phyloP scores from a whole-genome alignment of 2,888 invertebrate genomes.

The Tipula unca region DNA sequence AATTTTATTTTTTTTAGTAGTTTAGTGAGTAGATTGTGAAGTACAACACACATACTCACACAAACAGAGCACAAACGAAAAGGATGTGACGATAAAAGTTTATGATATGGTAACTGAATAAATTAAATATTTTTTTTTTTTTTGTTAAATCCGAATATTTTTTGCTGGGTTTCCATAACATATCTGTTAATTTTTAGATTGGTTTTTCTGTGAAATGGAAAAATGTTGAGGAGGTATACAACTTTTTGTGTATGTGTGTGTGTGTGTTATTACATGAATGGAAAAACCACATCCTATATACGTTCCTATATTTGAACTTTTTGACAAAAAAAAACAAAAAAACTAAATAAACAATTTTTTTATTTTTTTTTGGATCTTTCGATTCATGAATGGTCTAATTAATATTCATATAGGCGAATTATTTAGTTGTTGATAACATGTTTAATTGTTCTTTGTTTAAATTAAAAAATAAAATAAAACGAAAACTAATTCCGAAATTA shows the following conservation, averaged over 20 bases:
- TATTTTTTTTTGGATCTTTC: neutral
- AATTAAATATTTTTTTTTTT: neutral
- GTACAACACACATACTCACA: neutral
- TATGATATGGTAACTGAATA: neutral
- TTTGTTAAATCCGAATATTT: neutral
- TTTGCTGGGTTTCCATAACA: neutral
- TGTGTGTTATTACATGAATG: neutral
- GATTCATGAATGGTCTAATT: neutral
- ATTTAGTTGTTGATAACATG: neutral
- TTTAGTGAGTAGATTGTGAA: neutral
- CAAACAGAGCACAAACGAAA: neutral
- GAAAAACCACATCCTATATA: neutral
- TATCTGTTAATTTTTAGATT: neutral
- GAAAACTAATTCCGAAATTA: no score
- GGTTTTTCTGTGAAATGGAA: neutral
- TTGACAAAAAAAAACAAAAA: neutral
- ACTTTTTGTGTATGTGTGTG: no score
- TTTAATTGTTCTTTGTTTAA: no score
- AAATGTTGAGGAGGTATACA: neutral
- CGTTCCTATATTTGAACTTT: neutral
- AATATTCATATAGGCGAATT: neutral
- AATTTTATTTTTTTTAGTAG: neutral
- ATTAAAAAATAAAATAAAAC: no score
- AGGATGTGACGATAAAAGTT: neutral
- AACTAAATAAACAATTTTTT: no score